Evolutionary conservation across 2,797 vertebrate species (phyloP).

Genomic region (Esox masquinongy): DNA sequence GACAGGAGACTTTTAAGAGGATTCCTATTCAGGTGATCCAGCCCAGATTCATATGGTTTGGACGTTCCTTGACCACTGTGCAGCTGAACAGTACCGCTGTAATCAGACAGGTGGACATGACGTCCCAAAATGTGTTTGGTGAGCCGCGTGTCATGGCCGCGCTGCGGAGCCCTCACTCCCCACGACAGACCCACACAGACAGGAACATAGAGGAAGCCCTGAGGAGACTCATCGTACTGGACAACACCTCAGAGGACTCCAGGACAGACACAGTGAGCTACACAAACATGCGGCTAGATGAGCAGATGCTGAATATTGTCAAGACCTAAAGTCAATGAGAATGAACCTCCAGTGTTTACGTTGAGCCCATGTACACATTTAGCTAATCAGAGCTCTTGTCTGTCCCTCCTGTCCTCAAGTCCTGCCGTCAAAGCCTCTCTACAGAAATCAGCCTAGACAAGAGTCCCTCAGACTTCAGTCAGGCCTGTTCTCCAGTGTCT

Average conservation of each 20-base stretch:
- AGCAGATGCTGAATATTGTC: neutral
- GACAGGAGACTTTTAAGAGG: neutral
- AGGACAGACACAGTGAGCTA: neutral
- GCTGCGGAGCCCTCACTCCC: constrained; percentile 72
- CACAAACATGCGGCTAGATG: neutral
- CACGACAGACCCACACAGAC: constrained; percentile 69
- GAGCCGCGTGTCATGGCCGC: constrained; percentile 75
- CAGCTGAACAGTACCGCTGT: neutral
- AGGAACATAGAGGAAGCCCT: constrained; percentile 64
- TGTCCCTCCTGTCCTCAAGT: neutral
- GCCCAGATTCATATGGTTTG: neutral
- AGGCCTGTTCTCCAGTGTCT: constrained; percentile 18
- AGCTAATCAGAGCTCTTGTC: neutral
- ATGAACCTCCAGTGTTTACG: neutral
- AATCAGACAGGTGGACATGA: constrained; percentile 42
- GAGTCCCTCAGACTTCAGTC: neutral
- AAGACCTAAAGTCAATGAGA: neutral
- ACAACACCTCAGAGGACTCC: neutral
- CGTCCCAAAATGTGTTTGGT: constrained; percentile 76
- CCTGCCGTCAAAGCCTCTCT: neutral
- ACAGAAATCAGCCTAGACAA: neutral
- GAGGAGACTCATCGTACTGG: constrained; percentile 9
- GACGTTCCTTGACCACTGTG: neutral
- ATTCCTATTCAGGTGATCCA: neutral
- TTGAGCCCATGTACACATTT: neutral